phyloP scores from a whole-genome alignment of 2,888 invertebrate species.

The Parasteatoda lunata region DNA sequence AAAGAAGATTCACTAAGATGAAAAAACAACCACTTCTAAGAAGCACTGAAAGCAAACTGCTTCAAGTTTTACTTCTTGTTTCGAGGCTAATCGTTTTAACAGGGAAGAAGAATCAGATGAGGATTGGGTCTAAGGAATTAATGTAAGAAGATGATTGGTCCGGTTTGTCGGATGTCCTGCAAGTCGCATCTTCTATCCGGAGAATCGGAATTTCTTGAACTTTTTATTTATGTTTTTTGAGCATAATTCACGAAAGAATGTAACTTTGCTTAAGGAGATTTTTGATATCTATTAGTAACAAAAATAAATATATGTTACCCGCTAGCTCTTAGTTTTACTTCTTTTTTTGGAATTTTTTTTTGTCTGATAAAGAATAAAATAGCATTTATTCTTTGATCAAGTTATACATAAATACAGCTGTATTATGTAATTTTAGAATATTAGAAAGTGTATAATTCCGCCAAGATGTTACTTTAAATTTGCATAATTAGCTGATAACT shows the following conservation, averaged over 20 bases:
- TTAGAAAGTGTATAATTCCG: no score
- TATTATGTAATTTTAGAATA: no score
- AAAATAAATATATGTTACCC: no score
- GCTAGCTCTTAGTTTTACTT: no score
- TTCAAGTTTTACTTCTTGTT: conserved; percentile 49
- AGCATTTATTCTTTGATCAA: no score
- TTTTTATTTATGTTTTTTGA: neutral
- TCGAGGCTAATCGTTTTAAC: conserved; percentile 32
- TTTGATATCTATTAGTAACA: neutral
- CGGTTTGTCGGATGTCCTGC: conserved; percentile 45
- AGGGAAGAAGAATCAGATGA: conserved; percentile 20
- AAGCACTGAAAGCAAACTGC: conserved; percentile 25
- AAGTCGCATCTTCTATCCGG: conserved; percentile 23
- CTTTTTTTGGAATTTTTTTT: no score
- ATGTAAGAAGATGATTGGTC: conserved; percentile 49
- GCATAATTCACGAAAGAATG: neutral
- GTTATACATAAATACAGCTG: no score
- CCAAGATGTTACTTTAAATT: no score
- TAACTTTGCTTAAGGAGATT: neutral
- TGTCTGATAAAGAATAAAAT: no score
- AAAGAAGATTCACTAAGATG: neutral
- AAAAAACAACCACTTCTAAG: conserved; percentile 16
- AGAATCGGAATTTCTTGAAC: conserved; percentile 12
- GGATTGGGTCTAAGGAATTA: conserved; percentile 20
- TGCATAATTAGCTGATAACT: no score